A percentile compares a stretch with the other conserved stretches of the same genome.
Conservation (phyloP, 2,888 invertebrate species). For the Neria commutata region DNA sequence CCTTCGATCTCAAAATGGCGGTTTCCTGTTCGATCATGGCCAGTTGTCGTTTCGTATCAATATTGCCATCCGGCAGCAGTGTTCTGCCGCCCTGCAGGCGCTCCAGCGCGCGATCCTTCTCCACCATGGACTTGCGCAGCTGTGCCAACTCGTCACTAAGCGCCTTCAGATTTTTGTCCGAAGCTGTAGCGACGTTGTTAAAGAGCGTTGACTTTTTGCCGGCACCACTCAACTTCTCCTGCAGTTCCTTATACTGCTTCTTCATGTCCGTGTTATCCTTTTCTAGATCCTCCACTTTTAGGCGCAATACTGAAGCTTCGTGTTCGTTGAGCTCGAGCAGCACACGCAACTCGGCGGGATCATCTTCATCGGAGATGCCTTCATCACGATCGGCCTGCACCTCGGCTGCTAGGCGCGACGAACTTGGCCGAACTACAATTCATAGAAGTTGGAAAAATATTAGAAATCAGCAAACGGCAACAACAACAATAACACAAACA, state of each 20-base stretch:
- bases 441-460: neutral
- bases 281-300: conserved; percentile 85
- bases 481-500: neutral
- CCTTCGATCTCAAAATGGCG: conserved; percentile 70
- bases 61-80: conserved; percentile 62
- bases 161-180: conserved; percentile 63
- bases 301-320: conserved; percentile 81
- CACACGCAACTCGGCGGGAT: conserved; percentile 81
- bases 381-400: conserved; percentile 76
- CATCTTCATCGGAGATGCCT: conserved; percentile 78
- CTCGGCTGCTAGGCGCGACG: conserved; percentile 69
- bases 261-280: conserved; percentile 76
- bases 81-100: conserved; percentile 67
- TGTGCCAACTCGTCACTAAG: conserved; percentile 77
- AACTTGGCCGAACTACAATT: conserved; percentile 70
- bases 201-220: conserved; percentile 39
- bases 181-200: conserved; percentile 39
- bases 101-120: conserved; percentile 83
- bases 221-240: conserved; percentile 70
- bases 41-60: conserved; percentile 76
- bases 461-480: neutral
- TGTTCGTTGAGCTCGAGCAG: conserved; percentile 89
- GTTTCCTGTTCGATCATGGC: conserved; percentile 81
- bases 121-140: conserved; percentile 76
- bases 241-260: conserved; percentile 77